Evolutionary conservation across 2,797 vertebrate genomes (phyloP).

Genomic region (Sebastes wilsoni): DNA sequence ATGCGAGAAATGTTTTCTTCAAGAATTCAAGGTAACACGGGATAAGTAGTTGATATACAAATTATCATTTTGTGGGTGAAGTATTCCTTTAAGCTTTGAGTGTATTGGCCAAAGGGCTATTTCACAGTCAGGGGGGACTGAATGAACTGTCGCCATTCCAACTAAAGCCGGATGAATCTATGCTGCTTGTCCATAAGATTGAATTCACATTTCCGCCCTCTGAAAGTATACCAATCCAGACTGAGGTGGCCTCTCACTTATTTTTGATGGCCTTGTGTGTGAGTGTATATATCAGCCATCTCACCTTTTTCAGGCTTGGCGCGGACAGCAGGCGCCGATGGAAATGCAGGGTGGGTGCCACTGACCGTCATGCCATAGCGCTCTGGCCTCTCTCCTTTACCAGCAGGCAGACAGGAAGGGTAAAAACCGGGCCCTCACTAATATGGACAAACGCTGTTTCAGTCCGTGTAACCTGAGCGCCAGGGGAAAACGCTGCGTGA

Average conservation of each 20-base stretch:
- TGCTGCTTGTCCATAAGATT: background rate
- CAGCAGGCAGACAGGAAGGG: conserved; percentile 74
- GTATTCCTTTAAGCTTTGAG: background rate
- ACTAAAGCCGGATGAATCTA: conserved; percentile 11
- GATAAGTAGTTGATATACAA: fast-evolving
- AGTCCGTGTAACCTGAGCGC: conserved; percentile 69
- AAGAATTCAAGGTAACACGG: too few relatives aligned
- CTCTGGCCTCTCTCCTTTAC: conserved; percentile 63
- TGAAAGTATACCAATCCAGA: conserved; percentile 5
- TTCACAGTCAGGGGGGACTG: background rate
- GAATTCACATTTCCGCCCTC: conserved; percentile 30
- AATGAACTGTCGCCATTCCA: conserved; percentile 5
- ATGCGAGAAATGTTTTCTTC: too few relatives aligned
- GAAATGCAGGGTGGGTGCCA: conserved; percentile 74
- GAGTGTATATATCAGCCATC: conserved; percentile 86
- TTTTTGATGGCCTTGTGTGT: conserved; percentile 52
- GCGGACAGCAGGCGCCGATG: conserved; percentile 65
- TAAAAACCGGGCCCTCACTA: conserved; percentile 63
- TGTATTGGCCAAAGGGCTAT: background rate
- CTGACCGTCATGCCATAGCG: conserved; percentile 65
- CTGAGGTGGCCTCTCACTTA: conserved; percentile 38
- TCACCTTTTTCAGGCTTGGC: conserved; percentile 80
- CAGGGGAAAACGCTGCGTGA: conserved; percentile 52
- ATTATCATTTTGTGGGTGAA: too few relatives aligned
- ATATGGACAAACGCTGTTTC: conserved; percentile 66